Evolutionary conservation across 2,888 invertebrate species (phyloP).

Genomic region (Limnephilus lunatus): DNA sequence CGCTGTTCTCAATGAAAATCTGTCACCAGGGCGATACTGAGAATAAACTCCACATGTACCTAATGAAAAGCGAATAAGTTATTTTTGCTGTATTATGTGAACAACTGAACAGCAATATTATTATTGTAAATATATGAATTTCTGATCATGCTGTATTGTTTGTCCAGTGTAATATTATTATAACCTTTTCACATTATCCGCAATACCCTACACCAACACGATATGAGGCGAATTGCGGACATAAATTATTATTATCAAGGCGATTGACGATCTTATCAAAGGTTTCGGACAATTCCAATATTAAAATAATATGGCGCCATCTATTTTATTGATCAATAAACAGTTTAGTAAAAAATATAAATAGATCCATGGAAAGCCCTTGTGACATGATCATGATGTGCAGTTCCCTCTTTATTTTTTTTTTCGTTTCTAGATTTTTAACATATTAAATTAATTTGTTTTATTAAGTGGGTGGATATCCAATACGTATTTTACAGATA

Average conservation of each 20-base stretch:
- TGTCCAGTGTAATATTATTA: conserved; percentile 35
- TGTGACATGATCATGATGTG: not conserved
- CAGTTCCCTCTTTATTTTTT: not conserved
- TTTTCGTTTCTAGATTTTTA: not conserved
- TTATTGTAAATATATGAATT: not conserved
- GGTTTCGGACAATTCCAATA: conserved; percentile 21
- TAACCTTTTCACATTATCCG: conserved; percentile 51
- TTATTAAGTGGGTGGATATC: no score
- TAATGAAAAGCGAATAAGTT: no score
- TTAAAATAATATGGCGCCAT: conserved; percentile 28
- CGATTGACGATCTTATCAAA: conserved; percentile 52
- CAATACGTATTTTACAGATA: no score
- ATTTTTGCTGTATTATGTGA: no score
- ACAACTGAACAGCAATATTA: no score
- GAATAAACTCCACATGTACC: not conserved
- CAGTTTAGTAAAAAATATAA: conserved; percentile 39
- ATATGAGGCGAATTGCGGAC: conserved; percentile 29
- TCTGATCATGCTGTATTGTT: conserved; percentile 35
- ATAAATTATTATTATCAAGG: conserved; percentile 1
- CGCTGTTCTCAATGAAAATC: not conserved
- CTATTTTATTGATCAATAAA: conserved; percentile 31
- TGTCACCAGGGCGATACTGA: not conserved
- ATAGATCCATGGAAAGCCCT: not conserved
- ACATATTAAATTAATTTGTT: no score
- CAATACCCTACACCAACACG: not conserved